Conservation (phyloP, 2,797 vertebrate genomes). For the Moxostoma hubbsi region DNA sequence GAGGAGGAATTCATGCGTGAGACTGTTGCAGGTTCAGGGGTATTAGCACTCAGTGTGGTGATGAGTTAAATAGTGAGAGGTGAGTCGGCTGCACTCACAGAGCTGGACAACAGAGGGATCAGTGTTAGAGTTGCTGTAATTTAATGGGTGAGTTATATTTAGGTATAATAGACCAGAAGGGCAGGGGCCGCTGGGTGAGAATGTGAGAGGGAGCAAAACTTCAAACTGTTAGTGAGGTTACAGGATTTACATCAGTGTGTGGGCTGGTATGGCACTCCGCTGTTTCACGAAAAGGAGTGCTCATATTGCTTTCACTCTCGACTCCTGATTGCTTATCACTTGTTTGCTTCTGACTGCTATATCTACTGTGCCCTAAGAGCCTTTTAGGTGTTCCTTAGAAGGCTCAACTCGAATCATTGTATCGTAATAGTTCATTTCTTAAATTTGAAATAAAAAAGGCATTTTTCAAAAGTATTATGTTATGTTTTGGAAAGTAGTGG, state of each 20-base stretch:
- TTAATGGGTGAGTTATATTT: constrained; percentile 79
- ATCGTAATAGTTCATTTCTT: too few species aligned
- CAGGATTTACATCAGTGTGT: constrained; percentile 41
- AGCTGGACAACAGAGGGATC: constrained; percentile 73
- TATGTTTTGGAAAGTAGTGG: too few species aligned
- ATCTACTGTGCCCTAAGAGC: background rate
- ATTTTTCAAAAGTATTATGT: too few species aligned
- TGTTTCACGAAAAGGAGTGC: constrained; percentile 20
- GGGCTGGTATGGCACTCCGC: constrained; percentile 24
- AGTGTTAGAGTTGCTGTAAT: constrained; percentile 71
- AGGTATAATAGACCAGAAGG: constrained; percentile 69
- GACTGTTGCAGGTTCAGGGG: constrained; percentile 70
- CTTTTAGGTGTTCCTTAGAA: constrained; percentile 2
- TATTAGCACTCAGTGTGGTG: constrained; percentile 71
- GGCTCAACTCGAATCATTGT: background rate
- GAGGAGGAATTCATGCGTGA: constrained; percentile 81
- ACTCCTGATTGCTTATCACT: background rate
- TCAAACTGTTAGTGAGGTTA: constrained; percentile 61
- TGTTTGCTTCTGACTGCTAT: constrained; percentile 11
- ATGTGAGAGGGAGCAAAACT: constrained; percentile 65
- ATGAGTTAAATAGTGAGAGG: constrained; percentile 71
- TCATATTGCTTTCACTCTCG: constrained; percentile 2
- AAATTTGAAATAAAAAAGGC: too few species aligned
- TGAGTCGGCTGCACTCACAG: constrained; percentile 57
- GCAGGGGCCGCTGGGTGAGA: constrained; percentile 59